Evolutionary conservation across 2,113 vertebrate genomes (phyloP), one percentile per base, ranked within the genome.

Genomic region (Lophius piscatorius): DNA sequence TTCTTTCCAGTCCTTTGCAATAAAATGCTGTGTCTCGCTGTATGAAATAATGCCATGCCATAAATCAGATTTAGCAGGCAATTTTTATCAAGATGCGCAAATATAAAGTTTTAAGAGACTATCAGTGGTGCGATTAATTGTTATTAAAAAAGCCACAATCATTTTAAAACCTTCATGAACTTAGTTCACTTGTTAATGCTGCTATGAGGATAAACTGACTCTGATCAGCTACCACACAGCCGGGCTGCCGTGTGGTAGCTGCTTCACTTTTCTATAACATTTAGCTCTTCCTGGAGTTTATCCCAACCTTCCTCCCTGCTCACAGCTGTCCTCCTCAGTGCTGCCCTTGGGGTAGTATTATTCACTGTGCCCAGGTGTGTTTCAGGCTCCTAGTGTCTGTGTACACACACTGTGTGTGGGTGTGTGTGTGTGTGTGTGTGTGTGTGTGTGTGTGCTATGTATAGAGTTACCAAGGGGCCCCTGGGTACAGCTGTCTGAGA

Each of bases 291-390:
- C 14, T 38, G 47, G 11, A 5, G 29, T 58, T 78, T 49, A 35
- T 54, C 70, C 59, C 44, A 22, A 39, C 57, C 50, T 72, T 50
- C 41, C 45, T 26, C 33, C 59, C 21, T 57, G n/a, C n/a, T n/a
- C 36, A 62, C 57, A 63, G 54, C 64, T 63, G 58, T 55, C 66
- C 46, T 54, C 34, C 44, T 64, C 31, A 42, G 20, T 70, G 49
- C 50, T 77, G 63, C 71, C 81, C 67, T 74, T 66, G 60, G 65
- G 76, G 26, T 54, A 56, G 62, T 63, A 31, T 31, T 9, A 74
- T 60, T 72, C 76, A 68, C 57, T 46, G 7, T 75, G 73, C 59
- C 81, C 77, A 85, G 84, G 82, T 86, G 70, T 71, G 71, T 13
- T 21, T 40, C n/a, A 39, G 33, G 28, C 40, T 28, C 26, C 8